Base-by-base conservation (phyloP, 1,140 invertebrate species). In the Drosophila tristis region DNA sequence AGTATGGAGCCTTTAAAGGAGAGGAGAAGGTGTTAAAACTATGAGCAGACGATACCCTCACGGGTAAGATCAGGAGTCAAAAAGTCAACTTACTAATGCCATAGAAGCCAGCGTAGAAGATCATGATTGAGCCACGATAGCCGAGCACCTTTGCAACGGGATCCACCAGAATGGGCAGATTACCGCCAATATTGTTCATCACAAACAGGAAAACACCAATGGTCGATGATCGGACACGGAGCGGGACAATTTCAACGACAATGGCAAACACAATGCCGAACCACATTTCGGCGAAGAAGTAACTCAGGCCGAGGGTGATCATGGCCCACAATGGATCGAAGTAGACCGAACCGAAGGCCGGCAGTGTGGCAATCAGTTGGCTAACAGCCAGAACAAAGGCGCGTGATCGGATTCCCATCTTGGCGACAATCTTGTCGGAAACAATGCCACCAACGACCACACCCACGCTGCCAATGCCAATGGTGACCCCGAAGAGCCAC, bases 161-260 rank as follows among this genome's bases (percentile, higher is more conserved):
- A 91, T 97, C 96, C 0, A 98, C 96, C 0, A 97, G 92, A 79
- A 98, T 97, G 6, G 97, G 97, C 59, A 97, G 92, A 92, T 97
- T 97, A n/a, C 97, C 97, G n/a, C 97, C 97, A 62, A 97, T 95
- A 91, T 97, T 98, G 92, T 98, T 98, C 96, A 98, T 97, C 0
- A 97, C 95, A 91, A 98, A 98, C 2, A 98, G 93, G 81, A 97
- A 98, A 2, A 97, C 94, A 0, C 96, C 97, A 4, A 98, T 95
- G 1, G 96, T 96, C 4, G 96, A 97, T 9, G 97, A 97, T 42
- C 97, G 93, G 6, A 97, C 94, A 2, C 95, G 94, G 13, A 96
- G 64, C 1, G 97, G 96, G 7, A 97, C 96, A 65, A 98, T 96
- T 92, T 97, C 97, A 2, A 98, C 96, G 4, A 98, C 93, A 75